These are phyloP conservation scores for Sapayoa aenigma DNA, from an alignment of 2,113 vertebrate genomes.

Conservation along the genomic window DNA sequence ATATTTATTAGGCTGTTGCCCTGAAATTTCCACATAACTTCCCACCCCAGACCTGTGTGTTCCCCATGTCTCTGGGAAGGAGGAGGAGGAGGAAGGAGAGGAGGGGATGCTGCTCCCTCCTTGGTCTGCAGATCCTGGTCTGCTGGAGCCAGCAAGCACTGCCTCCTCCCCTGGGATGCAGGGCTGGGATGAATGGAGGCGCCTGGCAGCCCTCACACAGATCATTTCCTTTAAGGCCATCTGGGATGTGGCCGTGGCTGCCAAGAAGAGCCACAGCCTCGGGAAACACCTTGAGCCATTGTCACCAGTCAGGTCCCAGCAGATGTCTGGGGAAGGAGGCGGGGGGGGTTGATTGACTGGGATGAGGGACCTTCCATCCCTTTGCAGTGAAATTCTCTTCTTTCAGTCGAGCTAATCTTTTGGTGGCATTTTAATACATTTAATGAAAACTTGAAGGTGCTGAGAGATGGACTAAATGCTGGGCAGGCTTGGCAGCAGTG, in stretches of 20 bases:
- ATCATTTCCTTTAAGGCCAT: background rate
- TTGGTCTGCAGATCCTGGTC: background rate
- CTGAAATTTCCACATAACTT: background rate
- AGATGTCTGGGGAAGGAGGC: background rate
- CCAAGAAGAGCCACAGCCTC: rapidly evolving
- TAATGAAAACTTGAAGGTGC: background rate
- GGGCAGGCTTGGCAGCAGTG: background rate
- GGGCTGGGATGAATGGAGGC: background rate
- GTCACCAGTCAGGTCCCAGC: background rate
- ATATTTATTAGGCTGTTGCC: background rate
- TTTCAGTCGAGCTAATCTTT: background rate
- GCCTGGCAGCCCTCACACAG: background rate
- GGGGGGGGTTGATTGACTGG: rapidly evolving
- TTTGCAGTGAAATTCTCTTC: background rate
- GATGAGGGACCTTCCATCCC: background rate
- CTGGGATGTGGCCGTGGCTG: background rate
- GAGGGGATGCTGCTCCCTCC: background rate
- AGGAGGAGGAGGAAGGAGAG: background rate
- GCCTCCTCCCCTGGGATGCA: background rate
- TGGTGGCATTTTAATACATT: background rate
- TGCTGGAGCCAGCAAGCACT: rapidly evolving
- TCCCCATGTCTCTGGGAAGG: background rate
- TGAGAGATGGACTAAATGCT: background rate
- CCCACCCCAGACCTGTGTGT: background rate
- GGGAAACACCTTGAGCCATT: background rate